Evolutionary conservation across 53 echinoderm and acorn worm genomes (phyloP).

Genomic region (Henricia sp.): DNA sequence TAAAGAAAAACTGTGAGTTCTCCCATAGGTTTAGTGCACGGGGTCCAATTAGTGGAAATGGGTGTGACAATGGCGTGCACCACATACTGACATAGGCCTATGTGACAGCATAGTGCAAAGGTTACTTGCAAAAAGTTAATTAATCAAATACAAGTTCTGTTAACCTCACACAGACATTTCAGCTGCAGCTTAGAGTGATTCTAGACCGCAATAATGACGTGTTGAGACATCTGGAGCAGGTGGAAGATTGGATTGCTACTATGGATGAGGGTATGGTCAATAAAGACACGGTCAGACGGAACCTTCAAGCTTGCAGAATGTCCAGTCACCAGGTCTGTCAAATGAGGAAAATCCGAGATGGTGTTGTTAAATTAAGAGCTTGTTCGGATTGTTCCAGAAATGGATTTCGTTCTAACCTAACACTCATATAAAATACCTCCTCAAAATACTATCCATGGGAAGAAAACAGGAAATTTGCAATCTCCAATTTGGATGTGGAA

Average conservation of each 20-base stretch:
- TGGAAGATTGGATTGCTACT: conserved; percentile 18
- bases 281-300: background rate
- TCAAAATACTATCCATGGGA: too few species aligned
- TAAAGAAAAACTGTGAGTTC: too few species aligned
- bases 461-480: too few species aligned
- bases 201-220: conserved; percentile 65
- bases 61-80: background rate
- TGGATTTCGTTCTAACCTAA: too few species aligned
- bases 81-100: too few species aligned
- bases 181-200: conserved; percentile 71
- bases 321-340: conserved; percentile 34
- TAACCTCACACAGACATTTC: conserved; percentile 47
- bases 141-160: background rate
- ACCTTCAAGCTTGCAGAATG: conserved; percentile 4
- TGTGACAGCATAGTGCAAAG: background rate
- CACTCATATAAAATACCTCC: too few species aligned
- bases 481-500: too few species aligned
- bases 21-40: background rate
- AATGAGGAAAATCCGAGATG: too few species aligned
- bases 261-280: conserved; percentile 10
- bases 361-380: too few species aligned
- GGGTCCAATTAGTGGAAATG: background rate
- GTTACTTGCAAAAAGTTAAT: too few species aligned
- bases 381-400: too few species aligned
- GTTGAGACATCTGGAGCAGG: conserved; percentile 53